A percentile compares a stretch with the other conserved stretches of the same genome.
These are phyloP conservation scores for Drosophila macrospina DNA, from an alignment of 2,888 invertebrate species.

Conservation along the genomic window DNA sequence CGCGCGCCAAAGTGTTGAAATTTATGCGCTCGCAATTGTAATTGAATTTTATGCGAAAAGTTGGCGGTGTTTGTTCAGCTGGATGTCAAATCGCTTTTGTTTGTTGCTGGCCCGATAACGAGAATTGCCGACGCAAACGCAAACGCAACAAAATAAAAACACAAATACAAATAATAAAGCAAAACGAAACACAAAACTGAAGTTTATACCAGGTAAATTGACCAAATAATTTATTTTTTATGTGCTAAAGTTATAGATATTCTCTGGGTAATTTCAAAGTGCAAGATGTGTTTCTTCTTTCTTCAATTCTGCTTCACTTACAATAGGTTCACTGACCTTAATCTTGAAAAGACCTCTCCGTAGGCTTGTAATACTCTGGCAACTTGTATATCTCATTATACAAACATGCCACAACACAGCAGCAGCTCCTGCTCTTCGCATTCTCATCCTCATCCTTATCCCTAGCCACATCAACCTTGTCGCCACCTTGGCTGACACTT, in stretches of 20 bases:
- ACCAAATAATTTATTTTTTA: conserved; percentile 18
- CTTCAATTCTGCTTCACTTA: too few species aligned
- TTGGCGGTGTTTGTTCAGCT: conserved; percentile 41
- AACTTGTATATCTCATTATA: conserved; percentile 10
- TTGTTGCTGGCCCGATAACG: conserved; percentile 40
- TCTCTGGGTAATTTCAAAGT: conserved; percentile 31
- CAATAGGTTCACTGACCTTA: conserved; percentile 17
- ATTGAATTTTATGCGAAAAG: conserved; percentile 78
- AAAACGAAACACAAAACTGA: conserved; percentile 10
- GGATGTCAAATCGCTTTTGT: conserved; percentile 27
- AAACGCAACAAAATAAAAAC: too few species aligned
- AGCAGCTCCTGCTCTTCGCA: neutral
- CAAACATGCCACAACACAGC: conserved; percentile 9
- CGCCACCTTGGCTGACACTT: conserved; percentile 62
- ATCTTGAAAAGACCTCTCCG: neutral
- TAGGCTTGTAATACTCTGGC: conserved; percentile 1
- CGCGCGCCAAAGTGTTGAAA: conserved; percentile 62
- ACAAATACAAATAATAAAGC: neutral
- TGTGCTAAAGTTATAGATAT: conserved; percentile 8
- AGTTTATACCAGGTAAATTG: conserved; percentile 48
- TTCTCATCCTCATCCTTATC: neutral
- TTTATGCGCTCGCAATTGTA: conserved; percentile 67
- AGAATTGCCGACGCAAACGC: conserved; percentile 33
- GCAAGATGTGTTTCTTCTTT: too few species aligned
- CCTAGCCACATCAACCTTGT: conserved; percentile 20